Conservation (phyloP, 2,797 vertebrate species). For the Phalloptychus januarius region DNA sequence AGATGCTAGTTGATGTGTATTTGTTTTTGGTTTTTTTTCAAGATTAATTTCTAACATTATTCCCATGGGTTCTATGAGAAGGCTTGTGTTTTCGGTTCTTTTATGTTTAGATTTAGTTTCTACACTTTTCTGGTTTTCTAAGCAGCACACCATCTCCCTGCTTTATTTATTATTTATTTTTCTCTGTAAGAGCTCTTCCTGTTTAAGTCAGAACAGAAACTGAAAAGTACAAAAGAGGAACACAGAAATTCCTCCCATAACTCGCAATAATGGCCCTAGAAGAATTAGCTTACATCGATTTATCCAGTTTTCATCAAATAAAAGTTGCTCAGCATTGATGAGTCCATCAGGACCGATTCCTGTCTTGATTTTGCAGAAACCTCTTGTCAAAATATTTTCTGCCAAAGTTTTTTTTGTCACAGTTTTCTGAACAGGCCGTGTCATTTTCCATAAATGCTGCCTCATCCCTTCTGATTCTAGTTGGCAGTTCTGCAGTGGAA, state of each 20-base stretch:
- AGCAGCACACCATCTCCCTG: background rate
- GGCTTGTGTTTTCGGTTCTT: background rate
- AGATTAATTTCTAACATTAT: background rate
- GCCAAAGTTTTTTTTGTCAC: too few relatives aligned
- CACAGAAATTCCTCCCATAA: background rate
- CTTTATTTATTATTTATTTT: background rate
- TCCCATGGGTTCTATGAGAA: background rate
- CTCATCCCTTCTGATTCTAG: too few relatives aligned
- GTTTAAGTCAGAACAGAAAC: background rate
- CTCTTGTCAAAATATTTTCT: too few relatives aligned
- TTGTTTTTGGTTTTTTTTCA: too few relatives aligned
- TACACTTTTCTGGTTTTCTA: background rate
- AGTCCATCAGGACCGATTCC: too few relatives aligned
- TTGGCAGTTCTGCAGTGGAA: too few relatives aligned
- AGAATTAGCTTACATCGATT: too few relatives aligned
- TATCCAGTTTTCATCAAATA: background rate
- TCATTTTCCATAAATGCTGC: too few relatives aligned
- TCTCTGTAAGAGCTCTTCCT: background rate
- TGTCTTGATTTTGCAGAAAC: too few relatives aligned
- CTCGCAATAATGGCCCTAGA: background rate
- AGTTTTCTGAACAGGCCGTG: too few relatives aligned
- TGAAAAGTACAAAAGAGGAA: background rate
- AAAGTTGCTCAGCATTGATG: background rate
- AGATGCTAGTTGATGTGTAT: background rate
- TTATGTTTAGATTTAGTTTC: background rate